Percentiles rank a stretch among this genome's conserved stretches.
These are phyloP conservation scores for Oryzias melastigma DNA, from an alignment of 2,113 vertebrate species.

Conservation along the genomic window DNA sequence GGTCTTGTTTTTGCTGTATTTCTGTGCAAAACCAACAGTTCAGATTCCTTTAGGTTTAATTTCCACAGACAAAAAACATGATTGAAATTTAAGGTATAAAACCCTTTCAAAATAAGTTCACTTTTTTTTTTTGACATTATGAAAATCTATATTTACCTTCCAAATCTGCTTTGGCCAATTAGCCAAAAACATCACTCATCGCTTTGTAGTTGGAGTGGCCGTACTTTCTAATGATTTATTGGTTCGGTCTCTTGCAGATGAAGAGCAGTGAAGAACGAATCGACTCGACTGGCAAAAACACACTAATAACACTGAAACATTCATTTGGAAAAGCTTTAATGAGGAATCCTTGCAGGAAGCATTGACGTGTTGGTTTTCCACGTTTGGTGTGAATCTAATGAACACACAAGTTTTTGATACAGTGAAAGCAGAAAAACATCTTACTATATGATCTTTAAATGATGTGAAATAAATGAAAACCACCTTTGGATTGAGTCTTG, in stretches of 20 bases:
- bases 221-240: slow-evolving; percentile 49
- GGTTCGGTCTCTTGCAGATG: slow-evolving; percentile 53
- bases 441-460: no score
- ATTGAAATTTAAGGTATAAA: slow-evolving; percentile 41
- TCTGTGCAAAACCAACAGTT: slow-evolving; percentile 5
- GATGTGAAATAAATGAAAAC: no score
- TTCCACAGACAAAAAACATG: slow-evolving; percentile 12
- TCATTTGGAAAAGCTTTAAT: slow-evolving; percentile 72
- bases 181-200: slow-evolving; percentile 65
- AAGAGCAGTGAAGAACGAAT: slow-evolving; percentile 41
- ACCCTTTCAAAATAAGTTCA: slow-evolving; percentile 37
- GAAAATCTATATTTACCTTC: slow-evolving; percentile 73
- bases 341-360: slow-evolving; percentile 55
- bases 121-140: slow-evolving; percentile 43
- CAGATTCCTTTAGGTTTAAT: slow-evolving; percentile 13
- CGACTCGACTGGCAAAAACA: slow-evolving; percentile 59
- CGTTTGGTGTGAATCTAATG: neutral
- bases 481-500: no score
- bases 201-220: slow-evolving; percentile 64
- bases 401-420: no score
- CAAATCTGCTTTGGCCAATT: slow-evolving; percentile 71
- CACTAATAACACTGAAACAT: slow-evolving; percentile 67
- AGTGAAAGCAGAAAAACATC: no score
- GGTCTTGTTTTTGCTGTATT: no score
- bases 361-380: slow-evolving; percentile 44